Evolutionary conservation across 2,888 invertebrate genomes (phyloP).

Genomic region (Athalia circularis): DNA sequence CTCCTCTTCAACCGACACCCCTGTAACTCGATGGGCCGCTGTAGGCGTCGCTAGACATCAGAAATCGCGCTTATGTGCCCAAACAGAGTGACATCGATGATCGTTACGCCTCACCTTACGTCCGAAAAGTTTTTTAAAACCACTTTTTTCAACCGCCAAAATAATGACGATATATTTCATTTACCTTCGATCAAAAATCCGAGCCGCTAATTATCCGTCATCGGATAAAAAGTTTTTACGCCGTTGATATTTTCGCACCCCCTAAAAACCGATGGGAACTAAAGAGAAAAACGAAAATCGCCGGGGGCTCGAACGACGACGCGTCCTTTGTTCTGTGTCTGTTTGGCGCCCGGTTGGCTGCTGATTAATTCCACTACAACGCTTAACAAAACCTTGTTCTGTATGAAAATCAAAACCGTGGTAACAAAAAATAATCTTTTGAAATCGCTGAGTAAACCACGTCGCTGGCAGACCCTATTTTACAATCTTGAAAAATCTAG

Average conservation of each 20-base stretch:
- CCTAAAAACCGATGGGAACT: too few relatives aligned
- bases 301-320: neutral
- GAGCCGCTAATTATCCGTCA: too few relatives aligned
- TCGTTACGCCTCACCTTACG: too few relatives aligned
- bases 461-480: neutral
- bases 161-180: too few relatives aligned
- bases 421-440: constrained; percentile 3
- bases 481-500: constrained; percentile 21
- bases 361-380: constrained; percentile 28
- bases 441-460: neutral
- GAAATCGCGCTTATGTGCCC: constrained; percentile 4
- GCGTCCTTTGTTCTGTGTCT: too few relatives aligned
- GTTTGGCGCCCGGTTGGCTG: neutral
- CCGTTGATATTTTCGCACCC: too few relatives aligned
- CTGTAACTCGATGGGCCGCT: neutral
- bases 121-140: too few relatives aligned
- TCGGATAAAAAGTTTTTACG: too few relatives aligned
- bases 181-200: too few relatives aligned
- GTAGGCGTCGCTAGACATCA: constrained; percentile 34
- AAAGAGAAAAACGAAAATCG: neutral
- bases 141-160: too few relatives aligned
- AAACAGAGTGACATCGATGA: constrained; percentile 23
- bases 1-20: constrained; percentile 42
- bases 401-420: neutral
- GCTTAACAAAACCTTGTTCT: constrained; percentile 10